phyloP scores from a whole-genome alignment of 1,140 invertebrate species.

The Theocolax elegans region DNA sequence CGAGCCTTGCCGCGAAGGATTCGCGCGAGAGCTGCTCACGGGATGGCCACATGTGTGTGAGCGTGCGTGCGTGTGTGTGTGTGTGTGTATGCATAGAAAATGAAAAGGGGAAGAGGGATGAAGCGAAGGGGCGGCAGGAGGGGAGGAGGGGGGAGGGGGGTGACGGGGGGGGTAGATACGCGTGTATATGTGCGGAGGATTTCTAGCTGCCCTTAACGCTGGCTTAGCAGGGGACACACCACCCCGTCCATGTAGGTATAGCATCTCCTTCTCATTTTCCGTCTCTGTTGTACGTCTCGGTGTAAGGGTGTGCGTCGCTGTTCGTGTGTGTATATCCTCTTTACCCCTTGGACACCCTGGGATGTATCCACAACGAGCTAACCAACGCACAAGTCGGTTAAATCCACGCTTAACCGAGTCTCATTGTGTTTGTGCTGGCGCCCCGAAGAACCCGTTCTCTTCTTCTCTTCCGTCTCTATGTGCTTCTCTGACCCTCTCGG shows the following conservation, averaged over 20 bases:
- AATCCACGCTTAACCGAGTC: conserved; percentile 57
- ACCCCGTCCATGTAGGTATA: no score
- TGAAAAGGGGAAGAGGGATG: no score
- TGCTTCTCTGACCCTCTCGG: background rate
- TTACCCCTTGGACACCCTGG: conserved; percentile 31
- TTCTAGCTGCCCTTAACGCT: conserved; percentile 63
- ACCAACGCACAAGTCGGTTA: conserved; percentile 62
- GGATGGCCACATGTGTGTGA: no score
- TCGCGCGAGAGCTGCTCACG: background rate
- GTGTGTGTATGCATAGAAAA: no score
- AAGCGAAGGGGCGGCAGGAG: no score
- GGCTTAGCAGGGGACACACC: conserved; percentile 61
- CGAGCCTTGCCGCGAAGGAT: conserved; percentile 24
- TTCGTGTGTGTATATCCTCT: conserved; percentile 9
- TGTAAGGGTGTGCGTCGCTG: conserved; percentile 4
- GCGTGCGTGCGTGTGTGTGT: background rate
- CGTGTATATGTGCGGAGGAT: no score
- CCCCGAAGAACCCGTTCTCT: conserved; percentile 15
- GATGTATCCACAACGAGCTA: conserved; percentile 54
- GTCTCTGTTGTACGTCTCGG: conserved; percentile 3
- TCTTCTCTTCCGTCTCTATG: conserved; percentile 8
- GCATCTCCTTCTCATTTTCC: conserved; percentile 42
- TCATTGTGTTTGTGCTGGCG: conserved; percentile 53
- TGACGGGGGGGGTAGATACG: no score
- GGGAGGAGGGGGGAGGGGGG: no score